Conservation (phyloP, 2,888 invertebrate species). For the Meliscaeva auricollis region DNA sequence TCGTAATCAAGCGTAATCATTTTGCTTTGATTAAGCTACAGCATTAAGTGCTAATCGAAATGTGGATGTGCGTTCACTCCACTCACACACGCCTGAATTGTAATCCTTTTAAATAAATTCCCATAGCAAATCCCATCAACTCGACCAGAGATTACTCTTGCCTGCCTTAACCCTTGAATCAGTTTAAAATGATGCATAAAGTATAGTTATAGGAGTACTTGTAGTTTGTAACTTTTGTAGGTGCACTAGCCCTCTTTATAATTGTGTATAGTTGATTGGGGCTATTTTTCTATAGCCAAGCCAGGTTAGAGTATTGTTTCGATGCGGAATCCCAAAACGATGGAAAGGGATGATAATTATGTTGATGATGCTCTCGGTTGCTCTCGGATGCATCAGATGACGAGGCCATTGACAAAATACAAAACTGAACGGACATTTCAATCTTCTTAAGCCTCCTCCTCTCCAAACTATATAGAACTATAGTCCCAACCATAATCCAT, state of each 20-base stretch:
- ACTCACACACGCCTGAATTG: constrained; percentile 35
- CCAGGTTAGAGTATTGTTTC: constrained; percentile 3
- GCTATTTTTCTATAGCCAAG: constrained; percentile 19
- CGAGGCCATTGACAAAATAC: constrained; percentile 72
- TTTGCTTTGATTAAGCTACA: constrained; percentile 65
- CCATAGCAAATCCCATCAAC: constrained; percentile 49
- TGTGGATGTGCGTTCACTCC: constrained; percentile 13
- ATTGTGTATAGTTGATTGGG: background rate
- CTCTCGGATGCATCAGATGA: constrained; percentile 46
- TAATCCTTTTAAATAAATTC: constrained; percentile 71
- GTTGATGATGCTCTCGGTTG: constrained; percentile 46
- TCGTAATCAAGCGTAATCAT: constrained; percentile 46
- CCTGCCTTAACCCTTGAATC: constrained; percentile 16
- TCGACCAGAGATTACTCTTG: constrained; percentile 46
- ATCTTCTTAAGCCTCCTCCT: background rate
- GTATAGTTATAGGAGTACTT: background rate
- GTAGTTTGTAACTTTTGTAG: too few species aligned
- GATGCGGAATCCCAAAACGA: constrained; percentile 17
- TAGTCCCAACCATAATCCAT: background rate
- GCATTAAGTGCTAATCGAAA: constrained; percentile 70
- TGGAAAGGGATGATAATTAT: constrained; percentile 40
- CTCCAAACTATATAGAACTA: too few species aligned
- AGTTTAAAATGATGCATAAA: constrained; percentile 46
- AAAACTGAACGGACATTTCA: constrained; percentile 35
- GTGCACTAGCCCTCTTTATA: background rate